Evolutionary conservation across 2,113 vertebrate genomes (phyloP).

Genomic region (Sinocyclocheilus anshuiensis): DNA sequence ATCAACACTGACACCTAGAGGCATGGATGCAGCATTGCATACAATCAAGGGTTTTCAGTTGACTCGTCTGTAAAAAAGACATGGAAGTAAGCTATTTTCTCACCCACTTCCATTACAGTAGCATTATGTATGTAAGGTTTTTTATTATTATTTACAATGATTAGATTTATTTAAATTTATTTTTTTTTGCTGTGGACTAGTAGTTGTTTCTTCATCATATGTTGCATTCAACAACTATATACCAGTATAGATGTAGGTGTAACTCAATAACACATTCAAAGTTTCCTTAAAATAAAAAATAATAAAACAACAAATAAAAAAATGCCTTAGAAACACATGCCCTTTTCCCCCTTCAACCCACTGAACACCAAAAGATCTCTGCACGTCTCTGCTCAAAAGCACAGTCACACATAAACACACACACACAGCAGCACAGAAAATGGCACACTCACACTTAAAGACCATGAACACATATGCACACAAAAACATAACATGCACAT

Average conservation of each 20-base stretch:
- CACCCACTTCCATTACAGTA: background rate
- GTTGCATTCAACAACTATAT: background rate
- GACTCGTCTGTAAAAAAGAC: background rate
- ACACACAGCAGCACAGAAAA: conserved; percentile 11
- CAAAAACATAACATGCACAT: conserved; percentile 10
- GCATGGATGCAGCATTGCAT: background rate
- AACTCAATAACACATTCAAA: background rate
- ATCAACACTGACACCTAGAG: conserved; percentile 3
- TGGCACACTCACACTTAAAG: background rate
- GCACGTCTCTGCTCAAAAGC: conserved; percentile 5
- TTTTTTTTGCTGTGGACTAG: background rate
- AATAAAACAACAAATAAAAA: background rate
- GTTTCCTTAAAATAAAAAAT: background rate
- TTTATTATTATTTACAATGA: background rate
- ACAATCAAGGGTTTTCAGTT: background rate
- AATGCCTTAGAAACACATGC: background rate
- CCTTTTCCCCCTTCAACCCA: background rate
- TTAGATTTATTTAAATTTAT: background rate
- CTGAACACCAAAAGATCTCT: conserved; percentile 13
- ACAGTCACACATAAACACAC: conserved; percentile 7
- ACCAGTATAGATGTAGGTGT: background rate
- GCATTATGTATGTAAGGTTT: no score
- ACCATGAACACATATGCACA: conserved; percentile 12
- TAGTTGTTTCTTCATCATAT: background rate
- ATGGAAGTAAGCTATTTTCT: no score